phyloP scores from a whole-genome alignment of 2,113 vertebrate genomes.

The Serilophus lunatus region DNA sequence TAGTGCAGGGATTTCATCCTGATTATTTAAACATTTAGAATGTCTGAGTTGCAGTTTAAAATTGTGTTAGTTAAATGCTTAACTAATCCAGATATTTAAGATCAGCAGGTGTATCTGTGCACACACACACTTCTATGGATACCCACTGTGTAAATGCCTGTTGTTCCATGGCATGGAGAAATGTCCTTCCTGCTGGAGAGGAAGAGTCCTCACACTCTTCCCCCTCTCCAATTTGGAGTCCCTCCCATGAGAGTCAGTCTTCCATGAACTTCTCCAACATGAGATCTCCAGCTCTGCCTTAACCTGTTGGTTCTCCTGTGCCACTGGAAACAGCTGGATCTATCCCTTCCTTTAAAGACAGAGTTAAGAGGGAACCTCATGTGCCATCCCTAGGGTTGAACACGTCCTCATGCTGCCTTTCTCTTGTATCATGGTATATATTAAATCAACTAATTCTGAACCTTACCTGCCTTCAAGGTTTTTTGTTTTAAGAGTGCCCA shows the following conservation, averaged over 20 bases:
- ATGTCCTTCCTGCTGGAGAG: background rate
- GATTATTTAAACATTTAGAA: background rate
- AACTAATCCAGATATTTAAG: background rate
- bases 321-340: background rate
- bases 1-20: background rate
- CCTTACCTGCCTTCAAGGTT: background rate
- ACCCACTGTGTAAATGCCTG: too few relatives aligned
- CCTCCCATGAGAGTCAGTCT: background rate
- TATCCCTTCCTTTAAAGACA: background rate
- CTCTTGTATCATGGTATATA: background rate
- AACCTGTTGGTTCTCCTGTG: background rate
- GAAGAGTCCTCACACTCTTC: background rate
- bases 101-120: background rate
- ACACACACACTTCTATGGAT: background rate
- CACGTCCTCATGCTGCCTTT: background rate
- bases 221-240: background rate
- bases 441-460: background rate
- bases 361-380: background rate
- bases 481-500: background rate
- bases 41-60: background rate
- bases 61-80: slow-evolving; percentile 31
- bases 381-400: background rate
- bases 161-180: background rate
- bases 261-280: background rate
- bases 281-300: background rate